Evolutionary conservation across 2,888 invertebrate species (phyloP).

Genomic region (Frankliniella fusca): DNA sequence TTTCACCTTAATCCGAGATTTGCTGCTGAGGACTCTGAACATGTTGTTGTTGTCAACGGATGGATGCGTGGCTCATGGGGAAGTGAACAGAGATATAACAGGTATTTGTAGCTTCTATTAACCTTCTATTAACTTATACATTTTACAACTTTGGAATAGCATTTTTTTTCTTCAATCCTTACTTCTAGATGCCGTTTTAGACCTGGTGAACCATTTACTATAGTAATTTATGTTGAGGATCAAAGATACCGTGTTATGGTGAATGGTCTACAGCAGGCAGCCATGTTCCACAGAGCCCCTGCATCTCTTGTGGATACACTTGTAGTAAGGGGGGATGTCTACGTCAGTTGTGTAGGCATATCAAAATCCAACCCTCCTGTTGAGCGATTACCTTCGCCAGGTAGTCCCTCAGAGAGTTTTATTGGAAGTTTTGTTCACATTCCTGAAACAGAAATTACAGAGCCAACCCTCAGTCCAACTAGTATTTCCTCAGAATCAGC

Average conservation of each 20-base stretch:
- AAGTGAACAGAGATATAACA: neutral
- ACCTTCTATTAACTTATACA: neutral
- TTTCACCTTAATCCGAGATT: slow-evolving; percentile 13
- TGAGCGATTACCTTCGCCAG: neutral
- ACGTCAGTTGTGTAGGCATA: neutral
- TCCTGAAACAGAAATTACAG: neutral
- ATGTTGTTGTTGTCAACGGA: slow-evolving; percentile 13
- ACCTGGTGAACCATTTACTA: neutral
- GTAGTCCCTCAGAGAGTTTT: neutral
- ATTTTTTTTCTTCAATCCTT: neutral
- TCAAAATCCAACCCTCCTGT: neutral
- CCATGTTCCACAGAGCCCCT: neutral
- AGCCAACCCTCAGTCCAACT: neutral
- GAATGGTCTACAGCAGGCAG: neutral
- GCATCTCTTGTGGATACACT: neutral
- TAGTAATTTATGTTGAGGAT: neutral
- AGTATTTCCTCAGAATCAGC: neutral
- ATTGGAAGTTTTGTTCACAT: neutral
- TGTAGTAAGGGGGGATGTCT: neutral
- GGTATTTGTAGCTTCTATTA: neutral
- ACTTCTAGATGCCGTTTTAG: neutral
- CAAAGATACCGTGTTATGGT: neutral
- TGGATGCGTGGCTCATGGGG: slow-evolving; percentile 21
- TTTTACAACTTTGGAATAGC: neutral
- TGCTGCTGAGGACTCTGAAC: slow-evolving; percentile 4